Conservation (phyloP, 1,140 invertebrate genomes). For the Orius laevigatus region DNA sequence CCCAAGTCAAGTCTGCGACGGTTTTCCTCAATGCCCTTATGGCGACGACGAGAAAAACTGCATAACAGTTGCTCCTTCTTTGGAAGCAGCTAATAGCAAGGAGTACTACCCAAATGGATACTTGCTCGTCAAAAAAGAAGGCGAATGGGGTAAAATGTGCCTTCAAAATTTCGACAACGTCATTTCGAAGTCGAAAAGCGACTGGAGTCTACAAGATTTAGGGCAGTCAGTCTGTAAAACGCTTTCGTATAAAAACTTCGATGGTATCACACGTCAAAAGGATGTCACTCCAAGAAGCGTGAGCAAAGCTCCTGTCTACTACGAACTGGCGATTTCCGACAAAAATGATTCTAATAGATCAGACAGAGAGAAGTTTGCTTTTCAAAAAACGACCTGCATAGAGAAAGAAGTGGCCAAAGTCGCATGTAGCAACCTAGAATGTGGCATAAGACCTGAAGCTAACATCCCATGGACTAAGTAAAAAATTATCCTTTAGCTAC, state of each 20-base stretch:
- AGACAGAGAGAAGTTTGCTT: slow-evolving; percentile 25
- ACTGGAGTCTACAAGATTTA: slow-evolving; percentile 44
- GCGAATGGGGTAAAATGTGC: slow-evolving; percentile 64
- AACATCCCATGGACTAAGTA: slow-evolving; percentile 46
- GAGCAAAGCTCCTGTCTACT: slow-evolving; percentile 5
- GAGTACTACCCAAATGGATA: slow-evolving; percentile 42
- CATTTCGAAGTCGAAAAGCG: slow-evolving; percentile 32
- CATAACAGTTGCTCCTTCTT: slow-evolving; percentile 28
- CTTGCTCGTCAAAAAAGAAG: slow-evolving; percentile 54
- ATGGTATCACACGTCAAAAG: slow-evolving; percentile 28
- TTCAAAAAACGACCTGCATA: slow-evolving; percentile 42
- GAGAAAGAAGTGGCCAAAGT: slow-evolving; percentile 45
- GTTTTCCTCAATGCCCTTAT: slow-evolving; percentile 53
- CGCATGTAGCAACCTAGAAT: slow-evolving; percentile 51
- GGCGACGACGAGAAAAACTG: slow-evolving; percentile 69
- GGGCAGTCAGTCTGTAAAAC: slow-evolving; percentile 59
- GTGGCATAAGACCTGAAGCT: slow-evolving; percentile 51
- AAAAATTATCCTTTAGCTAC: slow-evolving; percentile 19
- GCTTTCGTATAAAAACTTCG: slow-evolving; percentile 45
- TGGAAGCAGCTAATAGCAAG: slow-evolving; percentile 28
- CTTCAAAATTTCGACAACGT: slow-evolving; percentile 45
- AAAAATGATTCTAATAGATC: slow-evolving; percentile 7
- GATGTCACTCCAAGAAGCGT: background rate
- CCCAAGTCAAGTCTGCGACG: slow-evolving; percentile 51
- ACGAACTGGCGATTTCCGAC: slow-evolving; percentile 5